These are phyloP conservation scores for Bombus ignitus DNA, from an alignment of 1,140 invertebrate species.

Conservation along the genomic window DNA sequence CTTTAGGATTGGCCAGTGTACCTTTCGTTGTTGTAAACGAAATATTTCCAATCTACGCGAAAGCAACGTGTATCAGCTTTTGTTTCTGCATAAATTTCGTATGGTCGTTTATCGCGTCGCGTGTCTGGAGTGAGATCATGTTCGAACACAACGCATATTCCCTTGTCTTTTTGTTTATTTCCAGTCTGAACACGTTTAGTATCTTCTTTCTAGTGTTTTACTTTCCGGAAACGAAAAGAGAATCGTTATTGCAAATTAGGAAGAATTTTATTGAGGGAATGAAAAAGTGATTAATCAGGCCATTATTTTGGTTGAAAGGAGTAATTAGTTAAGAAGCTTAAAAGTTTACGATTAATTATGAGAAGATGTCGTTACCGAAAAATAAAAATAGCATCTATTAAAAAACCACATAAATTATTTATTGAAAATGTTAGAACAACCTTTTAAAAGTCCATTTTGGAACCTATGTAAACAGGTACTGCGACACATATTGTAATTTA, in stretches of 20 bases:
- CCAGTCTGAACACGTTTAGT: slow-evolving; percentile 12
- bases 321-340: not conserved
- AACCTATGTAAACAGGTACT: slow-evolving; percentile 43
- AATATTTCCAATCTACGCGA: slow-evolving; percentile 41
- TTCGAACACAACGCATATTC: not conserved
- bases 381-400: not conserved
- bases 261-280: not conserved
- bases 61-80: slow-evolving; percentile 12
- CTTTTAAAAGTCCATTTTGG: slow-evolving; percentile 24
- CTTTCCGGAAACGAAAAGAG: slow-evolving; percentile 37
- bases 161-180: slow-evolving; percentile 26
- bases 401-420: slow-evolving; percentile 51
- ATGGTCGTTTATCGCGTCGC: not conserved
- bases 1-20: slow-evolving; percentile 28
- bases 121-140: not conserved
- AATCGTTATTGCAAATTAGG: slow-evolving; percentile 20
- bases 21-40: slow-evolving; percentile 35
- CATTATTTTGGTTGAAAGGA: not conserved
- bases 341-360: not conserved
- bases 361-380: not conserved
- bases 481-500: slow-evolving; percentile 32
- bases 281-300: not conserved
- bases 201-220: slow-evolving; percentile 16
- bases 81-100: slow-evolving; percentile 15
- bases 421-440: slow-evolving; percentile 54